phyloP scores from a whole-genome alignment of 2,797 vertebrate species.

The Eulemur albifrons region DNA sequence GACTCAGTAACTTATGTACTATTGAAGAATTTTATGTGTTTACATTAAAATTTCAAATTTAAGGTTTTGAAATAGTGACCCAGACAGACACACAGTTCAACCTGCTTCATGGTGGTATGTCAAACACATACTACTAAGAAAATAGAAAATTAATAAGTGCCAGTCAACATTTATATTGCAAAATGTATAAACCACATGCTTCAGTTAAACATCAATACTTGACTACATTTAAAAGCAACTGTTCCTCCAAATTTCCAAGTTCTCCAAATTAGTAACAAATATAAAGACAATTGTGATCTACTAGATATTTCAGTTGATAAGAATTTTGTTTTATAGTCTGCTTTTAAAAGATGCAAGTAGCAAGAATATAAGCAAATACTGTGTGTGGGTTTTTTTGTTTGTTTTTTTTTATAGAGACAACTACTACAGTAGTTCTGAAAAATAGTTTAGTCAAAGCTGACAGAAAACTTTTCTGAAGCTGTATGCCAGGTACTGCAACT shows the following conservation, averaged over 20 bases:
- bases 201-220: conserved; percentile 2
- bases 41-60: neutral
- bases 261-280: neutral
- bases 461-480: neutral
- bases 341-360: neutral
- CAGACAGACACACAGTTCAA: neutral
- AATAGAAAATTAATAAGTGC: conserved; percentile 10
- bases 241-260: neutral
- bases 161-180: neutral
- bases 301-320: neutral
- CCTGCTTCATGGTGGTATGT: neutral
- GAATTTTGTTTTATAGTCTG: neutral
- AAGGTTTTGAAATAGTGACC: conserved; percentile 8
- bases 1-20: neutral
- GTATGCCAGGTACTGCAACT: neutral
- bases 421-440: neutral
- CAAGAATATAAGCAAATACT: neutral
- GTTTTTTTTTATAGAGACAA: neutral
- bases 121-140: neutral
- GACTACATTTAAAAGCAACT: neutral
- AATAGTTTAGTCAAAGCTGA: conserved; percentile 20
- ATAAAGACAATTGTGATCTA: neutral
- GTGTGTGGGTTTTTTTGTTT: neutral
- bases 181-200: conserved; percentile 15
- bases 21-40: neutral